Conservation (phyloP, 2,888 invertebrate genomes). For the Eumerus sabulonum region DNA sequence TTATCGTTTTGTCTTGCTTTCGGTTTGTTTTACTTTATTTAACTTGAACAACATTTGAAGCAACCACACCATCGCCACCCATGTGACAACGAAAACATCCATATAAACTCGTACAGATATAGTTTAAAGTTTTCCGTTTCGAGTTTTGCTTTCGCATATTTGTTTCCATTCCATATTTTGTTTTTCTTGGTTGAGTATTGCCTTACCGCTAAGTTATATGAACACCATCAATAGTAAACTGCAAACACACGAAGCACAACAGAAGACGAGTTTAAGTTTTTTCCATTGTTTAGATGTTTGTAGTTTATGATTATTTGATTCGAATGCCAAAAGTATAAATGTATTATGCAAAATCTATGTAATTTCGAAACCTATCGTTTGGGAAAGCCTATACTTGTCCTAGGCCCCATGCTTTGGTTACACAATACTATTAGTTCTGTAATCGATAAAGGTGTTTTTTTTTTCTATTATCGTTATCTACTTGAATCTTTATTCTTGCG, state of each 20-base stretch:
- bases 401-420: too few species aligned
- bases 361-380: too few species aligned
- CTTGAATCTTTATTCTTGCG: too few species aligned
- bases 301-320: background rate
- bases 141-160: constrained; percentile 43
- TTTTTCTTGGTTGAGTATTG: constrained; percentile 3
- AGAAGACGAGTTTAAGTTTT: constrained; percentile 39
- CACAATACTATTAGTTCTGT: too few species aligned
- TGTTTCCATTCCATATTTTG: constrained; percentile 6
- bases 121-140: background rate
- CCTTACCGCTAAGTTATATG: constrained; percentile 23
- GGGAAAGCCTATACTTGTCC: too few species aligned
- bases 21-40: constrained; percentile 15
- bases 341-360: too few species aligned
- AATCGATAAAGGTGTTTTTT: too few species aligned
- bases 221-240: constrained; percentile 14
- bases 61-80: constrained; percentile 33
- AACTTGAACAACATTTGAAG: constrained; percentile 21
- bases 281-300: constrained; percentile 46
- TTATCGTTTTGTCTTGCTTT: constrained; percentile 38
- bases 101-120: background rate
- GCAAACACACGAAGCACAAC: constrained; percentile 29
- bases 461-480: too few species aligned
- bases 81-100: constrained; percentile 33
- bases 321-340: too few species aligned